A percentile compares a stretch with the other conserved stretches of the same genome.
phyloP scores from a whole-genome alignment of 2,797 vertebrate species.

The Gobionotothen gibberifrons region DNA sequence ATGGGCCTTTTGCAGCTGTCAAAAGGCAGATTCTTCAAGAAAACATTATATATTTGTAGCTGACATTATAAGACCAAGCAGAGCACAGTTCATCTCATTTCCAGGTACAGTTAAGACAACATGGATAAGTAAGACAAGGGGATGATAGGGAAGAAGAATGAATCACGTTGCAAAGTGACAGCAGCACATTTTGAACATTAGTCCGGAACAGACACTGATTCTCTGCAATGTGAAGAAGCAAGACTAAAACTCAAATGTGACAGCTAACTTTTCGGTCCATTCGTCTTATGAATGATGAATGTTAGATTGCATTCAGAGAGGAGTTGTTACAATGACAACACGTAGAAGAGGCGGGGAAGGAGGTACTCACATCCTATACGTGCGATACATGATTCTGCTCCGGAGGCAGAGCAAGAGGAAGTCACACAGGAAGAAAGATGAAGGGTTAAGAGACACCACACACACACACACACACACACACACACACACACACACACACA shows the following conservation, averaged over 20 bases:
- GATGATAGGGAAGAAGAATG: neutral
- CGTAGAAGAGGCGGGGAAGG: conserved; percentile 25
- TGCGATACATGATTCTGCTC: conserved; percentile 99
- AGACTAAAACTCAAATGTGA: conserved; percentile 19
- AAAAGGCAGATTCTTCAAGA: neutral
- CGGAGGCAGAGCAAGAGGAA: conserved; percentile 87
- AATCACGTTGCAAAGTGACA: neutral
- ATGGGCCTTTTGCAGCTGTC: neutral
- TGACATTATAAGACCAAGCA: neutral
- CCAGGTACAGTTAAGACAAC: neutral
- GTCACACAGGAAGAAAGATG: conserved; percentile 83
- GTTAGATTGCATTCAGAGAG: conserved; percentile 13
- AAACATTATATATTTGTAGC: neutral
- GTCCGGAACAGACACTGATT: neutral
- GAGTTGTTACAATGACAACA: conserved; percentile 45
- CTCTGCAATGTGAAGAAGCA: neutral
- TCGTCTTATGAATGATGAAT: conserved; percentile 3
- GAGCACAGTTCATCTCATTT: neutral
- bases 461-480: conserved; percentile 8
- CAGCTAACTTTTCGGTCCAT: neutral
- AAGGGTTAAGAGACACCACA: conserved; percentile 72
- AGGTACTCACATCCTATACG: conserved; percentile 99
- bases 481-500: conserved; percentile 10
- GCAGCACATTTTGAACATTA: conserved; percentile 14
- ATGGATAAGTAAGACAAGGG: neutral